A percentile compares a stretch with the other conserved stretches of the same genome.
phyloP scores from a whole-genome alignment of 2,113 vertebrate species.

The Progne subis region DNA sequence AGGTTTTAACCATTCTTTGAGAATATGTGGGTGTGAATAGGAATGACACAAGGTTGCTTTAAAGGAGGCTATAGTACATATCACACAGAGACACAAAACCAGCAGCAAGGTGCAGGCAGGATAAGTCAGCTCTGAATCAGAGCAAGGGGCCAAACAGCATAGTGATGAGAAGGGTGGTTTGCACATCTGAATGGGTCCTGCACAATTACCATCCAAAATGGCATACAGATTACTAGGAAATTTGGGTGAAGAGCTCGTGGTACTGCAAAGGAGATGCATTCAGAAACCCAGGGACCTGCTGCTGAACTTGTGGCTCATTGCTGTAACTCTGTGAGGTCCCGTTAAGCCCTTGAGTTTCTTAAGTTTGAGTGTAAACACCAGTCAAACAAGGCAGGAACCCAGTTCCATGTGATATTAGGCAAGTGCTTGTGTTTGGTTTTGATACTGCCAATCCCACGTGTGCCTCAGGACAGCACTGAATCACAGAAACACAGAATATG shows the following conservation, averaged over 20 bases:
- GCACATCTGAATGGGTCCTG: background rate
- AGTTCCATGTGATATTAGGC: background rate
- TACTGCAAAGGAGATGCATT: accelerated
- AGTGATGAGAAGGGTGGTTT: background rate
- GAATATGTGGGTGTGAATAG: background rate
- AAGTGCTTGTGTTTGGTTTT: background rate
- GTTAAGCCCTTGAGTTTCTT: background rate
- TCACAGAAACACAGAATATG: background rate
- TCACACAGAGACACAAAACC: background rate
- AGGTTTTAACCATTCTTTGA: background rate
- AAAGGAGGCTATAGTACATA: background rate
- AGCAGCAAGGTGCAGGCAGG: background rate
- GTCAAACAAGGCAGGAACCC: background rate
- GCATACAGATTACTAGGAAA: background rate
- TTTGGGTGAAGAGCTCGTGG: background rate
- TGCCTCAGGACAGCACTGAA: background rate
- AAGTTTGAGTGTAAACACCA: background rate
- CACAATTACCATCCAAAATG: background rate
- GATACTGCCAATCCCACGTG: background rate
- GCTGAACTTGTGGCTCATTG: background rate
- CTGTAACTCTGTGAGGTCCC: background rate
- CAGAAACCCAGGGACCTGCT: background rate
- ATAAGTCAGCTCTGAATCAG: background rate
- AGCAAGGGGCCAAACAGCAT: background rate
- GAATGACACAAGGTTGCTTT: background rate